These are phyloP conservation scores for Phalacrocorax brasilianus DNA, from an alignment of 2,113 vertebrate species.

Conservation along the genomic window DNA sequence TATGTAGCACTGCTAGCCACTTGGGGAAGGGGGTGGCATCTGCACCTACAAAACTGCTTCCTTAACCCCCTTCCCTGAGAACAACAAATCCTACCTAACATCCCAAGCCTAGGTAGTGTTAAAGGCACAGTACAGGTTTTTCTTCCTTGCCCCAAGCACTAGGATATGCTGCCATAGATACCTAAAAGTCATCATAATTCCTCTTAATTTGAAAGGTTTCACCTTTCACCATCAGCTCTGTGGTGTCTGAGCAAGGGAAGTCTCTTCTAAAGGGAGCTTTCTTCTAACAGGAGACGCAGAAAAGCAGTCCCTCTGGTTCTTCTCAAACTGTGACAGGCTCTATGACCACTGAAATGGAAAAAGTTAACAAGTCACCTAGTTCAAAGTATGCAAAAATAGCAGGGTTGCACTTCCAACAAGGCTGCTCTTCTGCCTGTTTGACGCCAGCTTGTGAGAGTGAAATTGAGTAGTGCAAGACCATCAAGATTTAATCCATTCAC, in stretches of 20 bases:
- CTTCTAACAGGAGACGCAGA: background rate
- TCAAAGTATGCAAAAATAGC: conserved; percentile 30
- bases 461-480: background rate
- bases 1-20: background rate
- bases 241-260: background rate
- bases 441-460: background rate
- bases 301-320: background rate
- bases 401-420: background rate
- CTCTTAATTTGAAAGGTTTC: background rate
- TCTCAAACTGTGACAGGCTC: conserved; percentile 18
- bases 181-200: background rate
- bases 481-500: background rate
- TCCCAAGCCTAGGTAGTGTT: background rate
- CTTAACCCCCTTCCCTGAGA: background rate
- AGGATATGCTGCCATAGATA: background rate
- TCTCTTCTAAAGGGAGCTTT: background rate
- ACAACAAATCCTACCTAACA: background rate
- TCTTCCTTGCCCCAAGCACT: background rate
- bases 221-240: background rate
- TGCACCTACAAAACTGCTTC: background rate
- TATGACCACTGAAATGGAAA: conserved; percentile 15
- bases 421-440: background rate
- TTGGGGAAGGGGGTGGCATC: background rate
- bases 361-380: background rate
- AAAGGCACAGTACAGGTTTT: background rate